Percentiles rank a stretch among this genome's conserved stretches.
Evolutionary conservation across 2,797 vertebrate genomes (phyloP).

Genomic region (Myripristis jacobus): DNA sequence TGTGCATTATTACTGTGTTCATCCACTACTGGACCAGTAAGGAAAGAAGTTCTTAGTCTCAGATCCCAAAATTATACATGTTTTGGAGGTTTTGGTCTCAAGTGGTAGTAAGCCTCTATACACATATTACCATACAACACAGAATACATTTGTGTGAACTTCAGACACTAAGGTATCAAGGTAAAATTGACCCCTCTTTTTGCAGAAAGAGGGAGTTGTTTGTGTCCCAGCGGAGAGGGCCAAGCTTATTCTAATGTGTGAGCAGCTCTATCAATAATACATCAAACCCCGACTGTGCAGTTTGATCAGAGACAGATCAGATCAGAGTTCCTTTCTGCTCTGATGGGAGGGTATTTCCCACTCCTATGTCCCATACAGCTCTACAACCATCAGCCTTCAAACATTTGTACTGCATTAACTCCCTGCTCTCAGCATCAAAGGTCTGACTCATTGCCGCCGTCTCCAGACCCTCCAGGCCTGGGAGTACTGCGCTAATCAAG

Average conservation of each 20-base stretch:
- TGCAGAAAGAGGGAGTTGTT: background rate
- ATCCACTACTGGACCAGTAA: too few relatives aligned
- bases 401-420: constrained; percentile 1
- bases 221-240: background rate
- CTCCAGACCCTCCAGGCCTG: constrained; percentile 1
- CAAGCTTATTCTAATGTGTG: background rate
- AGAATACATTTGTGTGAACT: background rate
- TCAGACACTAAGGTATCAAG: background rate
- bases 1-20: too few relatives aligned
- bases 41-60: too few relatives aligned
- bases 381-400: constrained; percentile 1
- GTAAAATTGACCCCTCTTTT: background rate
- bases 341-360: background rate
- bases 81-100: background rate
- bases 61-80: too few relatives aligned
- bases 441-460: constrained; percentile 17
- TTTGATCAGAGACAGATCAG: constrained; percentile 1
- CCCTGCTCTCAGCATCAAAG: background rate
- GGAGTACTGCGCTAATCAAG: constrained; percentile 8
- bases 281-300: background rate
- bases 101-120: background rate
- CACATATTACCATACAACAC: background rate
- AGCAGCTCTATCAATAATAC: constrained; percentile 8
- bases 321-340: constrained; percentile 1
- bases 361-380: background rate